Base-by-base conservation (phyloP, 2,888 invertebrate species). In the Drosophila putrida region DNA sequence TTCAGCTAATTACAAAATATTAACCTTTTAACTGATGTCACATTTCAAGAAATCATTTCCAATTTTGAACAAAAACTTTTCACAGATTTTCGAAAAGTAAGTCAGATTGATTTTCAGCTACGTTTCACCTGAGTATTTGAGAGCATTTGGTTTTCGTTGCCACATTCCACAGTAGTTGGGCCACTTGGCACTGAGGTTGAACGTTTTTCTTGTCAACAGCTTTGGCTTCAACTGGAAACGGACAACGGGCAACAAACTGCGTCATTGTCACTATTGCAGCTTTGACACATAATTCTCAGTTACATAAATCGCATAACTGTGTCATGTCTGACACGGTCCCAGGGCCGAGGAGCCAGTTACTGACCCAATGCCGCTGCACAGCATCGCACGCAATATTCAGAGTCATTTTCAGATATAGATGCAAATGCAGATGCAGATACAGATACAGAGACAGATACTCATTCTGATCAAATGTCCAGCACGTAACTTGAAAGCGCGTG, bases 231-330 rank as follows among this genome's bases (percentile, higher is more conserved):
- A 58, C 53, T 20, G 31, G 9, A 31, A 31, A 31, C 31, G 31
- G 20, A 2, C 20, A 20, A 20, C 20, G 20, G 31, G 46, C 54
- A 60, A 66, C 73, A 72, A 68, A 78, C 89, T 81, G 76, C 74
- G 66, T 78, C 73, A 85, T 89, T 89, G 87, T 87, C 85, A 73
- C 66, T 71, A 53, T 70, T 61, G 71, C 71, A 43, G 77, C 82
- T 79, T 86, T 81, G 79, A 79, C 89, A 84, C 89, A 87, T 81
- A 84, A 81, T 89, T 85, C 72, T 68, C 72, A 72, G 88, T 87
- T 82, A 80, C 88, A 86, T 89, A 86, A 86, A 89, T 87, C 89
- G 85, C 85, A 89, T 84, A 86, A 89, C 89, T 85, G 88, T 85
- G 89, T 70, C 85, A 89, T 75, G 85, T 87, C 71, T 35, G 80